Base-by-base conservation (phyloP, 2,113 vertebrate species). In the Montifringilla adamsi region DNA sequence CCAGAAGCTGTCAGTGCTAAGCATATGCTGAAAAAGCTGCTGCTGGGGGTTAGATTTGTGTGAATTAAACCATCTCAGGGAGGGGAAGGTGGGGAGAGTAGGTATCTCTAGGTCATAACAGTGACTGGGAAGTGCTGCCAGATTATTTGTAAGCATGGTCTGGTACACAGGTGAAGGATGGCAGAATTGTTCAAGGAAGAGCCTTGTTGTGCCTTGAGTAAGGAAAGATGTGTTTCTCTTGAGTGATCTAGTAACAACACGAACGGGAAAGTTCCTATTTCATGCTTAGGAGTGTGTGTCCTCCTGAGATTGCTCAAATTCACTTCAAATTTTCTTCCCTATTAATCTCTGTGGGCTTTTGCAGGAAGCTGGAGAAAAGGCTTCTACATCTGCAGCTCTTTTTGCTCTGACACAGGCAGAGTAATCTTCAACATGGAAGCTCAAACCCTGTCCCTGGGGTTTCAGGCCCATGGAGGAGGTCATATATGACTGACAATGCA, bases 401-500 rank as follows among this genome's bases (percentile, higher is more conserved):
- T 77, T 50, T 81, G 47, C 78, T 77, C 50, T 80, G 63, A 67
- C n/a, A 90, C 17, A 62, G 46, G 46, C 28, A 79, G 46, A 55
- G 23, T 30, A 39, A 15, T 80, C 82, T 90, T 91, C 84, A 47
- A 12, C 6, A 2, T 44, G 49, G 85, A 93, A 59, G 75, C 30
- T 88, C 72, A 68, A 66, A 44, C 28, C 12, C 15, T 53, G n/a
- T 87, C 43, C 39, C 56, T 35, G 55, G 63, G 15, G 33, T 64
- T 88, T 78, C 2, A 3, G 64, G 60, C 26, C 73, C 73, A 21
- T 17, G 68, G 59, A 81, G 83, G 70, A 93, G 81, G 93, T 95
- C 89, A 88, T 62, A 33, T 90, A 56, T 26, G 74, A 60, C 68
- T 95, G 93, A 88, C 81, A 95, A 12, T 5, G 3, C 37, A n/a